These are phyloP conservation scores for Drosophila subpulchrella DNA, from an alignment of 1,140 invertebrate genomes.

Conservation along the genomic window DNA sequence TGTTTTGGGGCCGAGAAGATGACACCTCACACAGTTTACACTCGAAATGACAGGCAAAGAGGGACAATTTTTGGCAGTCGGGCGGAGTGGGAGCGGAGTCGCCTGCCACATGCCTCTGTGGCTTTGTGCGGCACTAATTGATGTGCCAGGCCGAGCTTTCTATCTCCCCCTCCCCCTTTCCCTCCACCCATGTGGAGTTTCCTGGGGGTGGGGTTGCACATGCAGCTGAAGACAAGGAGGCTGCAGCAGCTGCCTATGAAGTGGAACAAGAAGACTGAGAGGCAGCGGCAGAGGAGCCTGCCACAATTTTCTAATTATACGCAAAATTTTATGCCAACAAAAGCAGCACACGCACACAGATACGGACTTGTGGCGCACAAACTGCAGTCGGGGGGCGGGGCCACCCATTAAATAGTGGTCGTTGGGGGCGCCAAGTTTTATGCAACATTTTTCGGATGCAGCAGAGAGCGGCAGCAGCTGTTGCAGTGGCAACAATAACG, in stretches of 20 bases:
- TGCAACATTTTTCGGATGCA: conserved; percentile 65
- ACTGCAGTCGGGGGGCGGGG: neutral
- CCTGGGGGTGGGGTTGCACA: conserved; percentile 43
- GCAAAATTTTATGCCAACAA: conserved; percentile 82
- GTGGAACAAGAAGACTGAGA: conserved; percentile 27
- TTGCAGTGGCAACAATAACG: conserved; percentile 66
- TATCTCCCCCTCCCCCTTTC: conserved; percentile 9
- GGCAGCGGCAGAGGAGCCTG: conserved; percentile 54
- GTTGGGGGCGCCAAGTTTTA: conserved; percentile 58
- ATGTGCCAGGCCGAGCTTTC: conserved; percentile 65
- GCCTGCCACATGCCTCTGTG: conserved; percentile 56
- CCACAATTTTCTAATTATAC: conserved; percentile 83
- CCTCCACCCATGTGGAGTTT: neutral
- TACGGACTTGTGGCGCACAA: neutral
- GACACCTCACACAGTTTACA: conserved; percentile 71
- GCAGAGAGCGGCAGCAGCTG: conserved; percentile 49
- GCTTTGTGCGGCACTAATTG: conserved; percentile 79
- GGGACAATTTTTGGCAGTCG: conserved; percentile 45
- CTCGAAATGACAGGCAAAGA: conserved; percentile 74
- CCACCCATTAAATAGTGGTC: conserved; percentile 19
- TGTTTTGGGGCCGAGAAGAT: conserved; percentile 28
- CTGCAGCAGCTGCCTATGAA: conserved; percentile 59
- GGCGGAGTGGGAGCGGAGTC: conserved; percentile 5
- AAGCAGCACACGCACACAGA: conserved; percentile 49
- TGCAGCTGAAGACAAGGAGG: conserved; percentile 32